Conservation (phyloP, 2,797 vertebrate species). For the Knipowitschia caucasica region DNA sequence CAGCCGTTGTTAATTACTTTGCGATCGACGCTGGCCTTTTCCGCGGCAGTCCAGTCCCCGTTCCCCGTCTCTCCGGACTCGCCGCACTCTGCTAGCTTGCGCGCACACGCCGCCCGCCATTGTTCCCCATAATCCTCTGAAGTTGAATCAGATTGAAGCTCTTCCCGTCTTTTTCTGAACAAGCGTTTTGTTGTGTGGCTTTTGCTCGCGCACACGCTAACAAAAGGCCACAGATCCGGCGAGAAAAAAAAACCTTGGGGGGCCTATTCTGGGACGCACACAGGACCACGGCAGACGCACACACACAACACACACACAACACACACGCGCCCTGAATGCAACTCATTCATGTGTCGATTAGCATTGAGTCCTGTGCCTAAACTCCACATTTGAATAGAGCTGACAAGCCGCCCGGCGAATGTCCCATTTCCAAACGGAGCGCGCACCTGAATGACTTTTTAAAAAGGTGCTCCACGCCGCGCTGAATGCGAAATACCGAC, state of each 20-base stretch:
- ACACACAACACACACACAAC: no score
- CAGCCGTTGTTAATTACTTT: slow-evolving; percentile 75
- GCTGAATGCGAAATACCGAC: slow-evolving; percentile 1
- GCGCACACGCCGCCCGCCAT: slow-evolving; percentile 42
- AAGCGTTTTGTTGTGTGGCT: slow-evolving; percentile 65
- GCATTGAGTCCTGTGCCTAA: slow-evolving; percentile 45
- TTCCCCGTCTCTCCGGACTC: slow-evolving; percentile 50
- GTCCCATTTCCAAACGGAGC: slow-evolving; percentile 21
- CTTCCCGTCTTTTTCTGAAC: slow-evolving; percentile 54
- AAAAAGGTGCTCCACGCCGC: slow-evolving; percentile 3
- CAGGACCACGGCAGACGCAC: slow-evolving; percentile 38
- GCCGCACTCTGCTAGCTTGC: slow-evolving; percentile 1
- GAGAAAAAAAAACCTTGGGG: slow-evolving; percentile 52
- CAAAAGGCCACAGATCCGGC: slow-evolving; percentile 58
- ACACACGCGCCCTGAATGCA: slow-evolving; percentile 54
- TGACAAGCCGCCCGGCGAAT: slow-evolving; percentile 52
- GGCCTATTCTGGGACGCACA: slow-evolving; percentile 63
- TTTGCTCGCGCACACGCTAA: slow-evolving; percentile 43
- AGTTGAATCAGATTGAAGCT: slow-evolving; percentile 64
- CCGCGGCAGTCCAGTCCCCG: slow-evolving; percentile 67
- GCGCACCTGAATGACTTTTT: slow-evolving; percentile 15
- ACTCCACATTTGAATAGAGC: slow-evolving; percentile 45
- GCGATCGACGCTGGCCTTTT: slow-evolving; percentile 73
- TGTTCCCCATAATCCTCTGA: slow-evolving; percentile 64
- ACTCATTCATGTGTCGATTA: slow-evolving; percentile 69